Conservation (phyloP, 1,140 invertebrate species). For the Aphelinus atriplicis region DNA sequence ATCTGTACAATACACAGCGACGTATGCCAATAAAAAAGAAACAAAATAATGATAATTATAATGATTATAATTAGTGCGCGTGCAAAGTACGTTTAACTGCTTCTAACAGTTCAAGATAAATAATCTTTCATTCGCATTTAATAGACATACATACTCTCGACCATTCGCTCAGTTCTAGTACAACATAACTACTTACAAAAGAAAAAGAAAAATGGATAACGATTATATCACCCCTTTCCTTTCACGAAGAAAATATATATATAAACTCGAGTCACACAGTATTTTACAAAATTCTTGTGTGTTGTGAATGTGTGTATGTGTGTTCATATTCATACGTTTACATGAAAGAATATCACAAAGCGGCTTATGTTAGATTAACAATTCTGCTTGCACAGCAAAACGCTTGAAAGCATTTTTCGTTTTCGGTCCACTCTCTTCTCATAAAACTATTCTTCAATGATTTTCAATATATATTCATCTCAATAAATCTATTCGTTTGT, state of each 20-base stretch:
- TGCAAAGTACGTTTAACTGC: slow-evolving; percentile 14
- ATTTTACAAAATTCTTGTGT: slow-evolving; percentile 33
- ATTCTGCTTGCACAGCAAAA: slow-evolving; percentile 8
- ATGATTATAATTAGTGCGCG: slow-evolving; percentile 24
- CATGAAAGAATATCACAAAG: slow-evolving; percentile 42
- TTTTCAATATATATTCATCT: not conserved
- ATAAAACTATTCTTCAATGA: not conserved
- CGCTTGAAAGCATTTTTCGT: slow-evolving; percentile 16
- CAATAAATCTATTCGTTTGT: slow-evolving; percentile 19
- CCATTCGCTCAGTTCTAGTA: slow-evolving; percentile 18
- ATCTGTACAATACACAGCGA: slow-evolving; percentile 31
- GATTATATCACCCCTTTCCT: not conserved
- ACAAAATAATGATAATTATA: slow-evolving; percentile 21
- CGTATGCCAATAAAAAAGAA: slow-evolving; percentile 26
- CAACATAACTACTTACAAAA: slow-evolving; percentile 23
- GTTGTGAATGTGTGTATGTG: too few species aligned
- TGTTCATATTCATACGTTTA: not conserved
- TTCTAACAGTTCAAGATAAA: slow-evolving; percentile 17
- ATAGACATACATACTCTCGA: slow-evolving; percentile 16
- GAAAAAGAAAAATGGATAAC: not conserved
- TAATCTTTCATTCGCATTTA: slow-evolving; percentile 22
- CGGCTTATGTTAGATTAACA: slow-evolving; percentile 30
- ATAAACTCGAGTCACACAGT: slow-evolving; percentile 12
- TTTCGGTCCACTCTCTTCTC: not conserved
- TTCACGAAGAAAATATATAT: slow-evolving; percentile 21